Evolutionary conservation across 2,113 vertebrate species (phyloP).

Genomic region (Oreochromis tanganicae): DNA sequence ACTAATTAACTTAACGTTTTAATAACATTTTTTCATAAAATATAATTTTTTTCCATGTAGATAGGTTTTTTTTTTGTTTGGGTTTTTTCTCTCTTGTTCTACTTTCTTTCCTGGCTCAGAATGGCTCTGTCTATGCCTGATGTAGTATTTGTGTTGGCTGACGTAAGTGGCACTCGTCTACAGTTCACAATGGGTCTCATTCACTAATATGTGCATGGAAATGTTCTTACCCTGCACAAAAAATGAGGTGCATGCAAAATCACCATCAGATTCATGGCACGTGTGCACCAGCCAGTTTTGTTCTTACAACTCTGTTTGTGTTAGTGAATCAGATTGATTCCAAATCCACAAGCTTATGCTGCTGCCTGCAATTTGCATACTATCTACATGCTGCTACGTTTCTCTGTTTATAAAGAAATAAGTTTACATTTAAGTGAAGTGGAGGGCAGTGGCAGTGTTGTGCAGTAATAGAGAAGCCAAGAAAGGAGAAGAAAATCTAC

Average conservation of each 20-base stretch:
- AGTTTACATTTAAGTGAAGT: neutral
- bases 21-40: fast-evolving
- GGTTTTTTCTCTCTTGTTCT: fast-evolving
- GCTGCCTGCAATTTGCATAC: neutral
- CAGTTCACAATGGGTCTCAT: neutral
- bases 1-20: neutral
- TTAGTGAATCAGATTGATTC: neutral
- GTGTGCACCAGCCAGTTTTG: neutral
- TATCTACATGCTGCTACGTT: neutral
- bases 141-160: neutral
- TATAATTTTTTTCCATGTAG: neutral
- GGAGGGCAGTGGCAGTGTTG: neutral
- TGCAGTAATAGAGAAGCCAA: neutral
- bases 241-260: neutral
- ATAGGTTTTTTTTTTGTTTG: neutral
- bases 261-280: neutral
- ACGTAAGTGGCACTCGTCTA: neutral
- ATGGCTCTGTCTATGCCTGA: neutral
- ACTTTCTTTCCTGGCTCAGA: neutral
- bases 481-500: neutral
- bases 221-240: neutral
- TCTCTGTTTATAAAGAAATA: neutral
- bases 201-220: neutral
- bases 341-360: neutral
- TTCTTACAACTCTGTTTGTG: neutral